These are phyloP conservation scores for Mantis religiosa DNA, from an alignment of 2,888 invertebrate genomes.

Conservation along the genomic window DNA sequence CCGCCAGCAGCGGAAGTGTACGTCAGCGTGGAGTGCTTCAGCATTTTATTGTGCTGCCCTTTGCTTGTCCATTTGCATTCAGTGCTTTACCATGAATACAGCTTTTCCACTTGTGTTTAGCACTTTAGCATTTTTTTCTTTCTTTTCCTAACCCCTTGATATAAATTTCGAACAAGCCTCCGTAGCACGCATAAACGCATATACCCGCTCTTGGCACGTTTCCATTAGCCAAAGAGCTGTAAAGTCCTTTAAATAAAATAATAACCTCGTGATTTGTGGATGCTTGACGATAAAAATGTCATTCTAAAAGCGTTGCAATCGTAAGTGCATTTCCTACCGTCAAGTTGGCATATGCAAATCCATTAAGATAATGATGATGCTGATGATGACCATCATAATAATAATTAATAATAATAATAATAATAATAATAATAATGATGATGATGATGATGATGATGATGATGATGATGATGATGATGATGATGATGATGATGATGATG, in stretches of 20 bases:
- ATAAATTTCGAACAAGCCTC: neutral
- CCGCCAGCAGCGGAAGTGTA: neutral
- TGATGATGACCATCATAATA: too few relatives aligned
- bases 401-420: too few relatives aligned
- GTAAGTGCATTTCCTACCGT: neutral
- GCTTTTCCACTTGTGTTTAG: neutral
- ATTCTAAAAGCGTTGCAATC: neutral
- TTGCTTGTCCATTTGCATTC: neutral
- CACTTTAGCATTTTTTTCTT: neutral
- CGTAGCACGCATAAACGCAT: neutral
- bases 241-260: neutral
- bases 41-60: neutral
- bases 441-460: too few relatives aligned
- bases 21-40: neutral
- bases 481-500: too few relatives aligned
- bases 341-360: too few relatives aligned
- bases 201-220: neutral
- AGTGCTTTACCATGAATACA: neutral
- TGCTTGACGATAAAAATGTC: neutral
- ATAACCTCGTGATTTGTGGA: neutral
- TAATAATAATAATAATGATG: too few relatives aligned
- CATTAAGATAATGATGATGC: too few relatives aligned
- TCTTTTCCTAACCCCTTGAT: neutral
- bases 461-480: too few relatives aligned
- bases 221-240: neutral